phyloP scores from a whole-genome alignment of 2,113 vertebrate species.

The Daboia siamensis region DNA sequence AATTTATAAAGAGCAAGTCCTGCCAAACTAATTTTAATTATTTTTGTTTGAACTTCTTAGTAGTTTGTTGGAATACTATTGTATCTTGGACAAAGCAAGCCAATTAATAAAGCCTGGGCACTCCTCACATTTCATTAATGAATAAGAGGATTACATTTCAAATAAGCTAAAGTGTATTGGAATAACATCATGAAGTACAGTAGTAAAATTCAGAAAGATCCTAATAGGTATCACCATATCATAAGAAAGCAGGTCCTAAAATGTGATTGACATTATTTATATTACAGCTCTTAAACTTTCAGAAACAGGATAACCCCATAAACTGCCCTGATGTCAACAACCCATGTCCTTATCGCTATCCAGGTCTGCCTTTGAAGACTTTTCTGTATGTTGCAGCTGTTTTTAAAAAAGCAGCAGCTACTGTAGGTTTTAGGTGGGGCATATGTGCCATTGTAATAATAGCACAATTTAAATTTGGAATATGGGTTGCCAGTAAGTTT shows the following conservation, averaged over 20 bases:
- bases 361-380: neutral
- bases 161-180: neutral
- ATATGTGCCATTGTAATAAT: neutral
- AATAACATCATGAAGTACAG: neutral
- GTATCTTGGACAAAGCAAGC: neutral
- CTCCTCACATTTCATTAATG: neutral
- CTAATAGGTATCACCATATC: neutral
- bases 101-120: neutral
- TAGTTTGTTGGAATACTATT: neutral
- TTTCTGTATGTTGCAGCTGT: neutral
- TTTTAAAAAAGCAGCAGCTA: neutral
- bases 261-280: neutral
- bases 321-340: neutral
- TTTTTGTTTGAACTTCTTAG: neutral
- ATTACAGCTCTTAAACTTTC: neutral
- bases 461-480: neutral
- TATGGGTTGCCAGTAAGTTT: neutral
- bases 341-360: neutral
- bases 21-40: neutral
- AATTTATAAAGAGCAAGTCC: neutral
- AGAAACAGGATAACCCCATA: neutral
- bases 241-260: neutral
- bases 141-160: neutral
- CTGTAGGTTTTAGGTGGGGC: neutral
- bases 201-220: neutral